Conservation (phyloP, 2,888 invertebrate species). For the Cantharis flavilabris region DNA sequence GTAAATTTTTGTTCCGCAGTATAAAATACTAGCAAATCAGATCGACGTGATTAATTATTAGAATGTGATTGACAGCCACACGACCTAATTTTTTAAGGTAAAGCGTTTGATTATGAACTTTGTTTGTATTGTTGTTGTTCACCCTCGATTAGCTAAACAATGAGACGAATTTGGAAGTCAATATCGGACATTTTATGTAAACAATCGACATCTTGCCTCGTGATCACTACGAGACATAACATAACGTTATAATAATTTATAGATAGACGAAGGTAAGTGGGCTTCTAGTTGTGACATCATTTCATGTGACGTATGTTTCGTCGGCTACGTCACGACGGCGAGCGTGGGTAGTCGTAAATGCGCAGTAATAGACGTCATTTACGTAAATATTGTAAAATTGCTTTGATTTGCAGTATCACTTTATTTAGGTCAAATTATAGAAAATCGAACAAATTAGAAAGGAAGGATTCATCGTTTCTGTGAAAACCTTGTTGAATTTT, state of each 20-base stretch:
- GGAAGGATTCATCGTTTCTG: neutral
- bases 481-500: neutral
- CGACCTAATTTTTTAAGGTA: neutral
- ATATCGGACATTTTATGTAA: neutral
- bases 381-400: slow-evolving; percentile 34
- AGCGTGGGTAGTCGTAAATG: slow-evolving; percentile 36
- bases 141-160: neutral
- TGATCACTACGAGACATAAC: neutral
- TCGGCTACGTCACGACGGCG: slow-evolving; percentile 35
- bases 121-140: neutral
- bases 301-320: slow-evolving; percentile 32
- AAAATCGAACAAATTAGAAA: neutral
- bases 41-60: neutral
- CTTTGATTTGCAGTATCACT: neutral
- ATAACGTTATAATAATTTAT: neutral
- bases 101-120: neutral
- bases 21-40: neutral
- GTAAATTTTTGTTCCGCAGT: neutral
- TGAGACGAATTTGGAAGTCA: neutral
- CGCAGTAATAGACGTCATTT: slow-evolving; percentile 33
- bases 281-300: slow-evolving; percentile 29
- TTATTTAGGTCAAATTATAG: slow-evolving; percentile 3
- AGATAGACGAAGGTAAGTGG: neutral
- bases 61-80: neutral
- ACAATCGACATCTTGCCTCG: neutral